These are phyloP conservation scores for Cryptoprocta ferox DNA, from an alignment of 2,797 vertebrate species.

Conservation along the genomic window DNA sequence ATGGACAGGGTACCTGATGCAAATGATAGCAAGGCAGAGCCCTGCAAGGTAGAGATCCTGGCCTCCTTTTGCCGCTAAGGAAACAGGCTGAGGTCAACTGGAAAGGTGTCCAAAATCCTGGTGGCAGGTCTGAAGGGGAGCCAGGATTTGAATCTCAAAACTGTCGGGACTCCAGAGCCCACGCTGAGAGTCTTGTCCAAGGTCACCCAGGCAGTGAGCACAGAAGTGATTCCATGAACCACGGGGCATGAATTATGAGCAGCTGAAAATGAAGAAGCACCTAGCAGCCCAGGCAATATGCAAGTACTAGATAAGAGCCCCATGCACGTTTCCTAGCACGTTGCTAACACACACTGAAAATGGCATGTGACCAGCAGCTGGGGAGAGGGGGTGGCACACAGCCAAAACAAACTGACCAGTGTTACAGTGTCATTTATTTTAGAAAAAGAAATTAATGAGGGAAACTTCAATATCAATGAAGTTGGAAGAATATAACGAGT, in stretches of 20 bases:
- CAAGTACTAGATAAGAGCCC: background rate
- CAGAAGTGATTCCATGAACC: background rate
- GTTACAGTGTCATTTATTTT: slow-evolving; percentile 66
- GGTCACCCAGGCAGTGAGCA: background rate
- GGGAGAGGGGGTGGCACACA: background rate
- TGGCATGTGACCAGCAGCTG: background rate
- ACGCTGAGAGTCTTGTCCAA: background rate
- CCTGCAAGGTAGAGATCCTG: background rate
- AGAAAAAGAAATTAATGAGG: slow-evolving; percentile 65
- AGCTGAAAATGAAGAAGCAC: background rate
- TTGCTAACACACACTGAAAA: background rate
- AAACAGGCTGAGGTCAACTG: background rate
- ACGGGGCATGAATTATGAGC: background rate
- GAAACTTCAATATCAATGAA: slow-evolving; percentile 67
- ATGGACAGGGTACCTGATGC: background rate
- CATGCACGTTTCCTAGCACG: accelerated
- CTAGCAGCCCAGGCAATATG: background rate
- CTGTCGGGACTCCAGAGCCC: background rate
- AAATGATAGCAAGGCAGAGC: background rate
- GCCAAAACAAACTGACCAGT: slow-evolving; percentile 52
- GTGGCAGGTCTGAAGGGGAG: background rate
- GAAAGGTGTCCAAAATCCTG: background rate
- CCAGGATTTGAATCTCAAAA: background rate
- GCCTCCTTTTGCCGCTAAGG: background rate
- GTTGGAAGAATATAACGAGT: slow-evolving; percentile 48